Percentiles rank a stretch among this genome's conserved stretches.
Evolutionary conservation across 2,888 invertebrate genomes (phyloP).

Genomic region (Drosophila meridionalis): DNA sequence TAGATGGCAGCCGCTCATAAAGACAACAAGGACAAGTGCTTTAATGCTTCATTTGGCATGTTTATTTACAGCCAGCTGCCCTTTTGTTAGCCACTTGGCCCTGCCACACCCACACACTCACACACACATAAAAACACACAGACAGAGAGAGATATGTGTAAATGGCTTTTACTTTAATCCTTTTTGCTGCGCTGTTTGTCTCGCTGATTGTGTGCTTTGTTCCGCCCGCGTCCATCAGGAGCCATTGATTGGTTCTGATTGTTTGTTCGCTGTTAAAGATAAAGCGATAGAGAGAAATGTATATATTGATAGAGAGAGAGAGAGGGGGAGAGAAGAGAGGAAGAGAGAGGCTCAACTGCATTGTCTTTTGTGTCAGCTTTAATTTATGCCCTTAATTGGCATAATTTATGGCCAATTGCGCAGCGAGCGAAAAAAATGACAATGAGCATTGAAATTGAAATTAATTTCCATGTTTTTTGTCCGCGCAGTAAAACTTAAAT

Average conservation of each 20-base stretch:
- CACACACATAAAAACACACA: constrained; percentile 11
- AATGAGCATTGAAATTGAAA: constrained; percentile 41
- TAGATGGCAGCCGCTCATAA: constrained; percentile 34
- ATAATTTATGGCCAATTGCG: constrained; percentile 68
- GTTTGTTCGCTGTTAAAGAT: constrained; percentile 43
- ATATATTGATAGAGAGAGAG: not conserved
- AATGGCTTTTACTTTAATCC: constrained; percentile 82
- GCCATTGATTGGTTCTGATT: constrained; percentile 75
- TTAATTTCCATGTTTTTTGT: constrained; percentile 14
- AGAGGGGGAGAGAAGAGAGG: not conserved
- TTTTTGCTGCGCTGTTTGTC: constrained; percentile 65
- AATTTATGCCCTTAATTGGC: constrained; percentile 73
- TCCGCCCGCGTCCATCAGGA: constrained; percentile 54
- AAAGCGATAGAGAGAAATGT: not conserved
- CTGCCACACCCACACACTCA: constrained; percentile 29
- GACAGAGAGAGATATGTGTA: constrained; percentile 32
- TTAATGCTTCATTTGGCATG: constrained; percentile 84
- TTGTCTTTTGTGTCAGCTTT: constrained; percentile 54
- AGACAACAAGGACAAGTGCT: constrained; percentile 74
- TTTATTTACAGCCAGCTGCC: constrained; percentile 76
- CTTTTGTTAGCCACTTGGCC: constrained; percentile 77
- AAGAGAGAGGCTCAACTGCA: no score
- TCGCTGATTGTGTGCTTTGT: constrained; percentile 70
- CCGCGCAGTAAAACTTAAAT: constrained; percentile 15
- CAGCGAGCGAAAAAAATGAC: constrained; percentile 7